Conservation (phyloP, 2,113 vertebrate genomes). For the Gila orcuttii region DNA sequence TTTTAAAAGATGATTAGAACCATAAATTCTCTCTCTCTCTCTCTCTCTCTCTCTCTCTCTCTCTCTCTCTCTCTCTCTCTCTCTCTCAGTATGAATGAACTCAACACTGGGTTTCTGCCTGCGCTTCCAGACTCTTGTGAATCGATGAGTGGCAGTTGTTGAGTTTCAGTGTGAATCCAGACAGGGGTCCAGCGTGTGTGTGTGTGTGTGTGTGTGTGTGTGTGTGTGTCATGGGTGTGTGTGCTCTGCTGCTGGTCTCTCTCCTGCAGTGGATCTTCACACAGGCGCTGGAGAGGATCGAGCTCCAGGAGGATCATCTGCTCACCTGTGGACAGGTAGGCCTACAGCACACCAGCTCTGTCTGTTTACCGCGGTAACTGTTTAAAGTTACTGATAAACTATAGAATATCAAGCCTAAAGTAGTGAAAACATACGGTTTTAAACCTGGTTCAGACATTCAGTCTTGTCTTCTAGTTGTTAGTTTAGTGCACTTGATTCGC, state of each 20-base stretch:
- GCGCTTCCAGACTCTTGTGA: not conserved
- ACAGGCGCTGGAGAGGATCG: slow-evolving; percentile 1
- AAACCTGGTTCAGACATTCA: not conserved
- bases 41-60: not conserved
- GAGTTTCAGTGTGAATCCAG: not conserved
- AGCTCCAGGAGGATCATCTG: not conserved
- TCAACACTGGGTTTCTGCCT: not conserved
- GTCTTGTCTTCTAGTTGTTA: no score
- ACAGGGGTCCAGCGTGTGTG: not conserved
- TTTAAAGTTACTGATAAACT: not conserved
- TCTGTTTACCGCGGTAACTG: not conserved
- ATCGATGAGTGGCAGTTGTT: not conserved
- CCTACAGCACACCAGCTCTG: not conserved
- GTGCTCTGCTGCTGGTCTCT: slow-evolving; percentile 23
- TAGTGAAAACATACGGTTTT: not conserved
- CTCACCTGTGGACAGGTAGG: slow-evolving; percentile 49
- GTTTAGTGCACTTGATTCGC: not conserved
- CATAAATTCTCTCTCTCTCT: not conserved
- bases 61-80: not conserved
- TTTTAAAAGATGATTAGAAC: not conserved
- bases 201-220: not conserved
- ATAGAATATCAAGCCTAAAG: not conserved
- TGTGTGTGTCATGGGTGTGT: slow-evolving; percentile 24
- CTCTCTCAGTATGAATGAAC: not conserved
- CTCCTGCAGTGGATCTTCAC: not conserved